Evolutionary conservation across 2,797 vertebrate genomes (phyloP).

Genomic region (Botia kubotai): DNA sequence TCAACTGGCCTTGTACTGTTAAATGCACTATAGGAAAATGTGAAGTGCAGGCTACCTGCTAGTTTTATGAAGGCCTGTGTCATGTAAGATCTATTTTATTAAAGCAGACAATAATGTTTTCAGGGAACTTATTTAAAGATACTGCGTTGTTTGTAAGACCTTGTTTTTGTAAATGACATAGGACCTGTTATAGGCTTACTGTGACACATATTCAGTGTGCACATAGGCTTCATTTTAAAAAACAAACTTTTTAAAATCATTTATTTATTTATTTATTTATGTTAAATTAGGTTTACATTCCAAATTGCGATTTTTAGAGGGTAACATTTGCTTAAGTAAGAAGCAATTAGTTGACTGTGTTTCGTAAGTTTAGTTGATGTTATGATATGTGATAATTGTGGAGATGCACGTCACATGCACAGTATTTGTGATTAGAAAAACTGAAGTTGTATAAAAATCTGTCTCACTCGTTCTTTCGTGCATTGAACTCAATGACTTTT

Average conservation of each 20-base stretch:
- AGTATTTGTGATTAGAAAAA: constrained; percentile 17
- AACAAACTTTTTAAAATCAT: background rate
- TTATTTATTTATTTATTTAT: background rate
- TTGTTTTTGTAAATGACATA: background rate
- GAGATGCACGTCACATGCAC: background rate
- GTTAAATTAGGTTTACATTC: background rate
- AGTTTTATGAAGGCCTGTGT: background rate
- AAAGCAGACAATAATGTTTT: background rate
- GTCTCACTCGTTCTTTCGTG: background rate
- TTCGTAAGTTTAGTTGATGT: background rate
- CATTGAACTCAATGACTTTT: background rate
- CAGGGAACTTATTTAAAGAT: background rate
- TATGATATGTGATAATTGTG: background rate
- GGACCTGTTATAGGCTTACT: background rate
- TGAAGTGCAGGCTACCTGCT: constrained; percentile 10
- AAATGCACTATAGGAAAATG: constrained; percentile 20
- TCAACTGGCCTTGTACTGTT: constrained; percentile 26
- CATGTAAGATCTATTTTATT: constrained; percentile 21
- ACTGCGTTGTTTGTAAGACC: constrained; percentile 5
- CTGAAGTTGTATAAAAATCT: background rate
- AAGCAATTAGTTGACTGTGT: background rate
- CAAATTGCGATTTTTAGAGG: background rate
- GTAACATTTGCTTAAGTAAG: background rate
- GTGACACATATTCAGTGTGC: constrained; percentile 1
- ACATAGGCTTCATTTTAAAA: background rate